phyloP scores from a whole-genome alignment of 2,113 vertebrate genomes.

The Hucho hucho region DNA sequence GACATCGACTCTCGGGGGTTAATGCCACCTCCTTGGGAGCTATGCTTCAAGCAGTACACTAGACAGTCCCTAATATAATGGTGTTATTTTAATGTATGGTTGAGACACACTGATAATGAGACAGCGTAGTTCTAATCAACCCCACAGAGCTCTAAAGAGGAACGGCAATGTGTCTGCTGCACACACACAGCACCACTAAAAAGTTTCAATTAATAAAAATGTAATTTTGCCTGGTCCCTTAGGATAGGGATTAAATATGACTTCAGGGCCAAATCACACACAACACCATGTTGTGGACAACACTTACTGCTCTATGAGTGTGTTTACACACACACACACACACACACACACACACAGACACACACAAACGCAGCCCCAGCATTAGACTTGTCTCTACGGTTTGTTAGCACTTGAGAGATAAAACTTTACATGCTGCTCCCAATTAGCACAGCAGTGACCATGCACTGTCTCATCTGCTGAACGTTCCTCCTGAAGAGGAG shows the following conservation, averaged over 20 bases:
- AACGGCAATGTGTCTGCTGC: conserved; percentile 82
- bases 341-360: conserved; percentile 16
- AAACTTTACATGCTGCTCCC: conserved; percentile 99
- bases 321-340: not conserved
- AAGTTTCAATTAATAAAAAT: conserved; percentile 98
- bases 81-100: conserved; percentile 42
- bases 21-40: not conserved
- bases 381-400: conserved; percentile 87
- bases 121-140: conserved; percentile 75
- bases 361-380: conserved; percentile 59
- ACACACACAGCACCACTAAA: conserved; percentile 87
- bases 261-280: conserved; percentile 87
- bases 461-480: conserved; percentile 89
- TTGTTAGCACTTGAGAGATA: conserved; percentile 99
- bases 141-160: conserved; percentile 76
- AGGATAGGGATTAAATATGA: conserved; percentile 88
- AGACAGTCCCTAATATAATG: conserved; percentile 38
- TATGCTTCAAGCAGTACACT: too few relatives aligned
- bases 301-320: conserved; percentile 3
- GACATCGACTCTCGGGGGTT: not conserved
- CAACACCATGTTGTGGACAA: conserved; percentile 46
- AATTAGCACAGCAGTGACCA: conserved; percentile 99
- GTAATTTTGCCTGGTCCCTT: conserved; percentile 86
- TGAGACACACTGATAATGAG: conserved; percentile 55
- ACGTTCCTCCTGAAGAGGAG: conserved; percentile 90